These are phyloP conservation scores for Zoanthus gigantus DNA, from an alignment of 92 coral and sea anemone species.

Conservation along the genomic window DNA sequence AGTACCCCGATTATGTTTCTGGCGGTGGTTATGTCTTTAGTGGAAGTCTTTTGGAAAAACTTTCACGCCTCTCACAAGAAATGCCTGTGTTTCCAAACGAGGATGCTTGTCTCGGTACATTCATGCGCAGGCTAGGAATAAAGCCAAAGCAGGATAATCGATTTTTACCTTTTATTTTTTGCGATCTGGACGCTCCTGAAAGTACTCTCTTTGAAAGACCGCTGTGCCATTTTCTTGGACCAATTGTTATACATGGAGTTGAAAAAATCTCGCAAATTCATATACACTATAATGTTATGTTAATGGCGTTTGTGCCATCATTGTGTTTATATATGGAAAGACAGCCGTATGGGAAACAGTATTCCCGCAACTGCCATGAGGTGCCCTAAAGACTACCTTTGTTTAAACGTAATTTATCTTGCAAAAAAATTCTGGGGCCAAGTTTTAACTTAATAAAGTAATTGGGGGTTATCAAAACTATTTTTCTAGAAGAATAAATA, in stretches of 20 bases:
- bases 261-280: conserved; percentile 60
- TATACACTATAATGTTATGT: conserved; percentile 75
- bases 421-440: background rate
- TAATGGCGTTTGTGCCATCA: conserved; percentile 75
- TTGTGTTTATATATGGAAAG: conserved; percentile 51
- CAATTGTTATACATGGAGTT: conserved; percentile 78
- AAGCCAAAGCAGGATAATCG: conserved; percentile 57
- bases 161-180: conserved; percentile 77
- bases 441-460: background rate
- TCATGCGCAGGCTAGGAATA: conserved; percentile 63
- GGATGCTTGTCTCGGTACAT: conserved; percentile 83
- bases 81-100: conserved; percentile 75
- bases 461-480: background rate
- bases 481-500: no score
- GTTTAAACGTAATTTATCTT: background rate
- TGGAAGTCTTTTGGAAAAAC: conserved; percentile 67
- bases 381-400: background rate
- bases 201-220: conserved; percentile 62
- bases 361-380: background rate
- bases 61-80: conserved; percentile 52
- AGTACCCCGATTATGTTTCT: conserved; percentile 75
- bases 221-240: conserved; percentile 77
- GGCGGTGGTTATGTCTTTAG: conserved; percentile 90
- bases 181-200: conserved; percentile 48
- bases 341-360: background rate